phyloP scores from a whole-genome alignment of 2,888 invertebrate genomes.

The Rotaria macrura region DNA sequence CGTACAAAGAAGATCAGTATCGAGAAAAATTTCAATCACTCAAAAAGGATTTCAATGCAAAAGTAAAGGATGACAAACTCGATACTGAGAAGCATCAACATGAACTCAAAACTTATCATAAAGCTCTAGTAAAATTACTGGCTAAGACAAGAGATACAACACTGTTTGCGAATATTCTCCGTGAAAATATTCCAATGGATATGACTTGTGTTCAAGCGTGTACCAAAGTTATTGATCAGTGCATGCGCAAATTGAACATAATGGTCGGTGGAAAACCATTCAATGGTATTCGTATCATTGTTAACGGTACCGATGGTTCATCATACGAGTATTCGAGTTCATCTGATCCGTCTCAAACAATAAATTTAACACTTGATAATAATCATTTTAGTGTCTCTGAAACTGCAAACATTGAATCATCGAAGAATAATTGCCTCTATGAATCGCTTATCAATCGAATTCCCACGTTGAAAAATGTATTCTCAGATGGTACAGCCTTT shows the following conservation, averaged over 20 bases:
- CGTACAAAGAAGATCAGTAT: not conserved
- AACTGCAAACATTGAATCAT: not conserved
- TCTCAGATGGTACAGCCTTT: not conserved
- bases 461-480: not conserved
- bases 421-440: not conserved
- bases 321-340: not conserved
- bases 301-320: not conserved
- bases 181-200: not conserved
- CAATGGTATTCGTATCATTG: not conserved
- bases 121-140: not conserved
- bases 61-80: not conserved
- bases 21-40: not conserved
- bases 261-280: not conserved
- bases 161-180: not conserved
- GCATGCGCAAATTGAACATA: not conserved
- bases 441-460: not conserved
- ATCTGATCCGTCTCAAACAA: not conserved
- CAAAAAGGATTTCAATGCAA: not conserved
- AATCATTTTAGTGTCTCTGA: not conserved
- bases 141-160: not conserved
- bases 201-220: not conserved
- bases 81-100: not conserved
- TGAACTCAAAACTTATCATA: not conserved
- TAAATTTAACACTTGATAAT: not conserved
- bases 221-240: not conserved